These are phyloP conservation scores for Phrynocephalus vlangalii DNA, from an alignment of 2,797 vertebrate genomes.

Conservation along the genomic window DNA sequence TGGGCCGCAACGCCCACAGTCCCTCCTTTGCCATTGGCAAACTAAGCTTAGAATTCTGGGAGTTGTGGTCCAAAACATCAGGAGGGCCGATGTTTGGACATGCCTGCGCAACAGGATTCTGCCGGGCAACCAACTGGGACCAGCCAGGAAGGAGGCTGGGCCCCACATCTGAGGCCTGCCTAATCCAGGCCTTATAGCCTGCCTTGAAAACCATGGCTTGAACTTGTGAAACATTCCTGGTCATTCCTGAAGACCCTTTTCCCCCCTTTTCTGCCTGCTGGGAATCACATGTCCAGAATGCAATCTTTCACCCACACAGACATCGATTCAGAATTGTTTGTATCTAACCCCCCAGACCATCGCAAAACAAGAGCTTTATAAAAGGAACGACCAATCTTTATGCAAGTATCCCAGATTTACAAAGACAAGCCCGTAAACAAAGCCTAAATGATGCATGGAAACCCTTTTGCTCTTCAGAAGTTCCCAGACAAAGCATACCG, in stretches of 20 bases:
- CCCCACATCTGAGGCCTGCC: not conserved
- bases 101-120: too few relatives aligned
- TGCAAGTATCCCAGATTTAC: not conserved
- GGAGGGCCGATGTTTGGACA: too few relatives aligned
- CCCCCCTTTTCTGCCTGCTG: not conserved
- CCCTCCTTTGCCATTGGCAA: too few relatives aligned
- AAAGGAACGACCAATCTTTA: not conserved
- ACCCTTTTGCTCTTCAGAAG: not conserved
- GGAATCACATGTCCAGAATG: not conserved
- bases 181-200: not conserved
- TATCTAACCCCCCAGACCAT: slow-evolving; percentile 1
- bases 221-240: not conserved
- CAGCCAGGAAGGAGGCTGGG: not conserved
- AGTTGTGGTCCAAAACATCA: too few relatives aligned
- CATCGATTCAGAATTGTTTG: not conserved
- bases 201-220: not conserved
- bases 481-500: not conserved
- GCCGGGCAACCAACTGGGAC: not conserved
- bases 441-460: not conserved
- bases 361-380: slow-evolving; percentile 8
- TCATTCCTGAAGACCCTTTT: not conserved
- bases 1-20: too few relatives aligned
- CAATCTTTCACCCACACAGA: not conserved
- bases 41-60: too few relatives aligned
- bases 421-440: not conserved